phyloP scores from a whole-genome alignment of 1,140 invertebrate species.

The Drosophila cardini region DNA sequence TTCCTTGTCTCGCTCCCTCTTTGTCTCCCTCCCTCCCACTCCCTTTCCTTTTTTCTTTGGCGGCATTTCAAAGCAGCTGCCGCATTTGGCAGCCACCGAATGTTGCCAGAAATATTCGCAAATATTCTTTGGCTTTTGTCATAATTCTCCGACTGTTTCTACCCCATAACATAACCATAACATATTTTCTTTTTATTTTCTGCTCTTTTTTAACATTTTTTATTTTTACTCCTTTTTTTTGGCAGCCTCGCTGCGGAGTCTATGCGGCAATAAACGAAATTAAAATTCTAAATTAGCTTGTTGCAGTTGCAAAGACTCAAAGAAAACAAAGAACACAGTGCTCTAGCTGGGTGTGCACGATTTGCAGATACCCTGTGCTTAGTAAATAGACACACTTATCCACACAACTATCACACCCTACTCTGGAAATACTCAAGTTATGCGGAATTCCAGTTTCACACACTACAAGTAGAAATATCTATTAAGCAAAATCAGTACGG shows the following conservation, averaged over 20 bases:
- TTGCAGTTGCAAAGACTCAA: constrained; percentile 57
- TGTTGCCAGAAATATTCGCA: constrained; percentile 35
- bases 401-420: no score
- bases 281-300: constrained; percentile 76
- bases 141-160: constrained; percentile 29
- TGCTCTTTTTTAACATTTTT: no score
- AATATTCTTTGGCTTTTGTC: constrained; percentile 30
- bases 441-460: no score
- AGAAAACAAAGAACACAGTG: constrained; percentile 10
- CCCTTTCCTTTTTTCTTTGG: no score
- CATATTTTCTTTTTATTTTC: constrained; percentile 17
- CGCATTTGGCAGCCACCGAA: constrained; percentile 49
- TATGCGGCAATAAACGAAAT: constrained; percentile 78
- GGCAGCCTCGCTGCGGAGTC: constrained; percentile 58
- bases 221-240: constrained; percentile 40
- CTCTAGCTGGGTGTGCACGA: neutral
- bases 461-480: no score
- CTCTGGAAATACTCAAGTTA: no score
- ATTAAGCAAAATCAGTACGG: no score
- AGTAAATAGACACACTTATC: no score
- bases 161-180: neutral
- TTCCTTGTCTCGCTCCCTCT: neutral
- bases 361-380: neutral
- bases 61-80: constrained; percentile 68
- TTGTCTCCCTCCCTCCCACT: constrained; percentile 7